Evolutionary conservation across 2,113 vertebrate species (phyloP).

Genomic region (Sander vitreus): DNA sequence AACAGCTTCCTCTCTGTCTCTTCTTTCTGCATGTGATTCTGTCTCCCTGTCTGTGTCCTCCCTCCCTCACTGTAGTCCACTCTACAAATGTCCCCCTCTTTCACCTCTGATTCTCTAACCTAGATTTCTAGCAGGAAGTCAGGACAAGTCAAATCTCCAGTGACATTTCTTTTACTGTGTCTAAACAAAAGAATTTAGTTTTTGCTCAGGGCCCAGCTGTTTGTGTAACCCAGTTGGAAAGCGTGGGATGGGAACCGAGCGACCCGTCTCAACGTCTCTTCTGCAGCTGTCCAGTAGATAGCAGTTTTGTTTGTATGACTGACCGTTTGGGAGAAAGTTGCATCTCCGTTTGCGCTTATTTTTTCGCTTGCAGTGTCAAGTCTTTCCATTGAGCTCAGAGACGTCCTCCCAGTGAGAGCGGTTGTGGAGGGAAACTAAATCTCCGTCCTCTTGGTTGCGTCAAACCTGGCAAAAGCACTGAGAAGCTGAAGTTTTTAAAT

Average conservation of each 20-base stretch:
- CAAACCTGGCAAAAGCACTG: slow-evolving; percentile 37
- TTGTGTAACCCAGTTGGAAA: slow-evolving; percentile 68
- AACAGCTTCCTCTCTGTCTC: slow-evolving; percentile 65
- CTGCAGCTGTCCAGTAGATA: slow-evolving; percentile 63
- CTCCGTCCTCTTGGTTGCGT: slow-evolving; percentile 27
- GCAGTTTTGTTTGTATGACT: background rate
- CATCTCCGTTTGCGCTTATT: background rate
- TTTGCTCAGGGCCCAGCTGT: slow-evolving; percentile 68
- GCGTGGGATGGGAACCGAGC: slow-evolving; percentile 45
- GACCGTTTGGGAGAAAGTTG: background rate
- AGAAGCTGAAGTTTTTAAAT: slow-evolving; percentile 48
- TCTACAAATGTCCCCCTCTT: slow-evolving; percentile 23
- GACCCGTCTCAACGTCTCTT: slow-evolving; percentile 30
- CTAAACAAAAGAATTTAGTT: slow-evolving; percentile 52
- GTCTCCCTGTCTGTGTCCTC: slow-evolving; percentile 34
- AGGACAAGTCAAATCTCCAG: slow-evolving; percentile 26
- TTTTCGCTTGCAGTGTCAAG: background rate
- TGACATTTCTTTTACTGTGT: slow-evolving; percentile 30
- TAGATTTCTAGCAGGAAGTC: slow-evolving; percentile 34
- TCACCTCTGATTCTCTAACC: slow-evolving; percentile 17
- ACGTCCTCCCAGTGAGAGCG: background rate
- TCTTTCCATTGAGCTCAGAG: slow-evolving; percentile 6
- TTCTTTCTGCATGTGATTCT: slow-evolving; percentile 25
- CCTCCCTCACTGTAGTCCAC: slow-evolving; percentile 3
- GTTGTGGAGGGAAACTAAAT: slow-evolving; percentile 17